phyloP scores from a whole-genome alignment of 2,797 vertebrate genomes.

The Eupleurogrammus muticus region DNA sequence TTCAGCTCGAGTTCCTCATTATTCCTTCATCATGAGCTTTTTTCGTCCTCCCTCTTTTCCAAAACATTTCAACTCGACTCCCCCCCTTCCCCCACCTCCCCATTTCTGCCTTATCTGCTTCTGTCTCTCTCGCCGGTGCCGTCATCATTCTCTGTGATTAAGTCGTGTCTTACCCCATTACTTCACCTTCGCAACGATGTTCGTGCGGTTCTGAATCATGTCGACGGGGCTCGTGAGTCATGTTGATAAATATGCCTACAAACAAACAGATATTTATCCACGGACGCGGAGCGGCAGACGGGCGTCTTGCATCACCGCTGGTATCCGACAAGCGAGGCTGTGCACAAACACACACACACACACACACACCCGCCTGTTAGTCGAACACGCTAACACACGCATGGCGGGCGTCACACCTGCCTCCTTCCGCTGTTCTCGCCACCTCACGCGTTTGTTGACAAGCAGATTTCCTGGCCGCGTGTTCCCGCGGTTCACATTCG shows the following conservation, averaged over 20 bases:
- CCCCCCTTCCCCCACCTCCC: slow-evolving; percentile 1
- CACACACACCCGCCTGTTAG: too few relatives aligned
- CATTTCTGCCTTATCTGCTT: slow-evolving; percentile 38
- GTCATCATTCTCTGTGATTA: slow-evolving; percentile 37
- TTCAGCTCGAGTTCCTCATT: slow-evolving; percentile 8
- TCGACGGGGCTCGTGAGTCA: slow-evolving; percentile 9
- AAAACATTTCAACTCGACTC: slow-evolving; percentile 21
- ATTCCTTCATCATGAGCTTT: slow-evolving; percentile 10
- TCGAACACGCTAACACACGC: slow-evolving; percentile 58
- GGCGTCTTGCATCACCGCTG: slow-evolving; percentile 17
- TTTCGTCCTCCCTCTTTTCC: not conserved
- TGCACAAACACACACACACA: slow-evolving; percentile 48
- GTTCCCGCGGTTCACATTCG: slow-evolving; percentile 54
- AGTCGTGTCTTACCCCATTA: slow-evolving; percentile 22
- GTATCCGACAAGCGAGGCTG: slow-evolving; percentile 35
- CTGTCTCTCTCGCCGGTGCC: slow-evolving; percentile 12
- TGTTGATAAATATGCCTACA: slow-evolving; percentile 3
- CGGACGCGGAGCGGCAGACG: slow-evolving; percentile 14
- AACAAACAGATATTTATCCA: not conserved
- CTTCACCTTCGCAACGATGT: slow-evolving; percentile 16
- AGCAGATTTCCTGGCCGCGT: slow-evolving; percentile 40
- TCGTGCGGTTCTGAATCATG: slow-evolving; percentile 6
- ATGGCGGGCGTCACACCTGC: slow-evolving; percentile 21
- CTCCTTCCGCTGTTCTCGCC: slow-evolving; percentile 14
- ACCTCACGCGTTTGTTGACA: slow-evolving; percentile 41